phyloP scores from a whole-genome alignment of 1,140 invertebrate species.

The Rhysida immarginata region DNA sequence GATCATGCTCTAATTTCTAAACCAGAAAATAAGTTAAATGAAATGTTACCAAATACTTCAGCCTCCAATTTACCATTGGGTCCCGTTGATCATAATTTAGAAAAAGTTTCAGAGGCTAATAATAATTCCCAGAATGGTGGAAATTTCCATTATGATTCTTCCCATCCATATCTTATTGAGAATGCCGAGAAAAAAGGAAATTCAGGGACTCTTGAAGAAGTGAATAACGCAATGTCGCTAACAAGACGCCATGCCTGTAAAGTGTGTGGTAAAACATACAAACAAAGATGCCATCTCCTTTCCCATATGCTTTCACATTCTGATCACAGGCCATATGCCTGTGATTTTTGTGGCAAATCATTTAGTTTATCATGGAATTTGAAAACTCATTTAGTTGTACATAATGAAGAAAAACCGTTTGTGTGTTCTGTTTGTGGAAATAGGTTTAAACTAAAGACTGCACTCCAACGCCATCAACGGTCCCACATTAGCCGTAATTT shows the following conservation, averaged over 20 bases:
- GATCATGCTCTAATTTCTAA: too few relatives aligned
- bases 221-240: constrained; percentile 44
- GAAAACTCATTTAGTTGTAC: constrained; percentile 2
- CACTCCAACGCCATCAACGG: background rate
- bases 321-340: constrained; percentile 51
- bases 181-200: constrained; percentile 40
- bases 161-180: background rate
- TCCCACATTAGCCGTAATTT: background rate
- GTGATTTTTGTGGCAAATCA: constrained; percentile 26
- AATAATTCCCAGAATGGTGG: too few relatives aligned
- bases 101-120: too few relatives aligned
- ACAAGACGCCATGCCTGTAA: constrained; percentile 56
- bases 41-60: too few relatives aligned
- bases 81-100: too few relatives aligned
- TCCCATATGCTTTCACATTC: constrained; percentile 55
- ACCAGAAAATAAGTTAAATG: too few relatives aligned
- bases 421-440: constrained; percentile 49
- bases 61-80: too few relatives aligned
- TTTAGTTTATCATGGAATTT: constrained; percentile 20
- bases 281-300: constrained; percentile 51
- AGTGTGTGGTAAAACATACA: constrained; percentile 51
- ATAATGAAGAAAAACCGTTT: constrained; percentile 38
- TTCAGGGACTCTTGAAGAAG: constrained; percentile 65
- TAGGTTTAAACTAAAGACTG: constrained; percentile 32
- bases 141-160: background rate